Evolutionary conservation across 64 coral and sea anemone genomes (phyloP).

Genomic region (Actinia equina): DNA sequence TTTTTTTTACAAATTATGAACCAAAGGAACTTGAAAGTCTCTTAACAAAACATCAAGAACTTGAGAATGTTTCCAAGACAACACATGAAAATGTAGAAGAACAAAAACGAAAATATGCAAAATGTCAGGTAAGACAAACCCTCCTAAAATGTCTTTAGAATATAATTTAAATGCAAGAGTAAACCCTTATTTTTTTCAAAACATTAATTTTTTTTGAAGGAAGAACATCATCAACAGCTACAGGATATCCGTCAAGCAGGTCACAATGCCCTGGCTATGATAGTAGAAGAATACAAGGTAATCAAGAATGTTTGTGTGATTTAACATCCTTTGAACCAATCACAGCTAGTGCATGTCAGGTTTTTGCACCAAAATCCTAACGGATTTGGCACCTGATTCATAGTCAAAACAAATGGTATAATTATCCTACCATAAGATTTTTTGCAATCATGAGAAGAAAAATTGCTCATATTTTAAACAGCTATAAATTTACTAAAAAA

Average conservation of each 20-base stretch:
- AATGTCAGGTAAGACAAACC: constrained; percentile 52
- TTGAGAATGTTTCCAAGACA: constrained; percentile 43
- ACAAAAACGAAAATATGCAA: constrained; percentile 66
- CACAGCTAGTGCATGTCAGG: too few relatives aligned
- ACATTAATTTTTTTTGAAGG: constrained; percentile 19
- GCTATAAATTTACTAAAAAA: too few relatives aligned
- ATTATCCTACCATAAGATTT: too few relatives aligned
- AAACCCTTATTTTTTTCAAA: too few relatives aligned
- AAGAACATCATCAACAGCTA: constrained; percentile 63
- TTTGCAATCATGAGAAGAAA: too few relatives aligned
- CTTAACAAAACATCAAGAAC: constrained; percentile 37
- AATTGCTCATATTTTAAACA: too few relatives aligned
- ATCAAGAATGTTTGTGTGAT: not conserved
- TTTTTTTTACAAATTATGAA: not conserved
- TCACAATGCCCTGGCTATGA: constrained; percentile 66
- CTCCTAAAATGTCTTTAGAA: too few relatives aligned
- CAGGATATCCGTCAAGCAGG: constrained; percentile 71
- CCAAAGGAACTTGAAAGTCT: constrained; percentile 70
- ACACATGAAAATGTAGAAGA: constrained; percentile 50
- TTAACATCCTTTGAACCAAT: too few relatives aligned
- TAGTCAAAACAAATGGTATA: too few relatives aligned
- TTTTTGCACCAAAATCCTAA: too few relatives aligned
- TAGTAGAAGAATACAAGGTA: constrained; percentile 93
- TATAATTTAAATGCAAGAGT: too few relatives aligned
- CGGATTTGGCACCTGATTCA: too few relatives aligned